Percentiles rank a stretch among this genome's conserved stretches.
These are phyloP conservation scores for Magallana gigas DNA, from an alignment of 1,140 invertebrate species.

Conservation along the genomic window DNA sequence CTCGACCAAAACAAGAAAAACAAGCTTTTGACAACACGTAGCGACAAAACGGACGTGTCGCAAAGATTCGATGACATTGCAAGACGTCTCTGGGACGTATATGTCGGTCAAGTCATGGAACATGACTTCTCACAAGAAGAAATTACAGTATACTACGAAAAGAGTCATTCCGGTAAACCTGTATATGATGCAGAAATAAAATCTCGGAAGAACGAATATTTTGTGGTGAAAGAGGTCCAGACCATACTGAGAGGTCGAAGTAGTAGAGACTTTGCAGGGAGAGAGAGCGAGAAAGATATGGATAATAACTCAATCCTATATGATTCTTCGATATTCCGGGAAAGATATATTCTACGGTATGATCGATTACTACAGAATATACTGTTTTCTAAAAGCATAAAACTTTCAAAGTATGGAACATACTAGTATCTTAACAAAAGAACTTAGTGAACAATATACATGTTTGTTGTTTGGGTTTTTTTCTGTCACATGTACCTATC, in stretches of 20 bases:
- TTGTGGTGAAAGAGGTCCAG: not conserved
- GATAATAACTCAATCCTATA: not conserved
- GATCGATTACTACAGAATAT: not conserved
- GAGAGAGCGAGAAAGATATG: too few species aligned
- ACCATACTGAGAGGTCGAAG: not conserved
- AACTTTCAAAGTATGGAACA: too few species aligned
- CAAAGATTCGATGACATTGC: not conserved
- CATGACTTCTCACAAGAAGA: not conserved
- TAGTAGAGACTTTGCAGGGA: too few species aligned
- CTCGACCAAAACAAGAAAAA: not conserved
- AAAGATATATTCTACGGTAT: slow-evolving; percentile 1
- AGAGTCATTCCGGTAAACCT: not conserved
- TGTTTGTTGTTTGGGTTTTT: too few species aligned
- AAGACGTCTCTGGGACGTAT: slow-evolving; percentile 25
- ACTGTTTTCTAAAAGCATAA: too few species aligned
- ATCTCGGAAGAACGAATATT: not conserved
- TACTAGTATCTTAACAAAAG: too few species aligned
- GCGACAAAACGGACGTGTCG: not conserved
- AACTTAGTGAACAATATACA: too few species aligned
- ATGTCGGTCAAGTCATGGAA: not conserved
- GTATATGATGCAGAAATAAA: not conserved
- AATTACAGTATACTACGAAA: not conserved
- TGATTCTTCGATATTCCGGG: not conserved
- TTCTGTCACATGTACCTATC: too few species aligned
- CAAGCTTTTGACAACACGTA: not conserved